Evolutionary conservation across 2,888 invertebrate species (phyloP).

Genomic region (Dryadula phaetusa): DNA sequence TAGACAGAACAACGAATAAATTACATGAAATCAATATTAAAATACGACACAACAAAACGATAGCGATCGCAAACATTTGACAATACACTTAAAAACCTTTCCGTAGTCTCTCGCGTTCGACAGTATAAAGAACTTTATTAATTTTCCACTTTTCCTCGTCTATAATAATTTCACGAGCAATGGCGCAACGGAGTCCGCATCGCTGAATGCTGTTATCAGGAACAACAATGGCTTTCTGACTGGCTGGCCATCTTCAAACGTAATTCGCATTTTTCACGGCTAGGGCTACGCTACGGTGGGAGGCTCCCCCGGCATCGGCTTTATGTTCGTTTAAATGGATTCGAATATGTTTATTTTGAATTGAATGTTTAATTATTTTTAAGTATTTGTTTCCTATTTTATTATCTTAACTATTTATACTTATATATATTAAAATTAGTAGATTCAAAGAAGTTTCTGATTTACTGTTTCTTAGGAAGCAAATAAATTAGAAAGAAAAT

Average conservation of each 20-base stretch:
- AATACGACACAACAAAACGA: neutral
- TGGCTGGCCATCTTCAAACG: slow-evolving; percentile 57
- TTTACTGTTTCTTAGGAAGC: no score
- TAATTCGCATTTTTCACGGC: slow-evolving; percentile 55
- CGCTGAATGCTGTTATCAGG: slow-evolving; percentile 71
- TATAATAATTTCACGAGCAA: slow-evolving; percentile 73
- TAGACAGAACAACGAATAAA: neutral
- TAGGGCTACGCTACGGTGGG: slow-evolving; percentile 34
- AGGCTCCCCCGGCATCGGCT: slow-evolving; percentile 15
- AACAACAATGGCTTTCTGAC: slow-evolving; percentile 81
- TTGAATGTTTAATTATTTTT: neutral
- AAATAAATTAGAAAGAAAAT: no score
- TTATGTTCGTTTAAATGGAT: slow-evolving; percentile 37
- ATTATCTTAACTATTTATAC: no score
- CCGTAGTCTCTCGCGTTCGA: slow-evolving; percentile 29
- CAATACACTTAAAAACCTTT: slow-evolving; percentile 24
- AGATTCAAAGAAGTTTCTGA: no score
- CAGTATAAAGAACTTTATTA: slow-evolving; percentile 48
- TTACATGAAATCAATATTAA: neutral
- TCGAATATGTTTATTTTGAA: slow-evolving; percentile 32
- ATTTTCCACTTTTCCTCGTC: slow-evolving; percentile 65
- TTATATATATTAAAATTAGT: no score
- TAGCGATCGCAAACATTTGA: slow-evolving; percentile 9
- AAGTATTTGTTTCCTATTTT: no score
- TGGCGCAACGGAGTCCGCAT: slow-evolving; percentile 56